These are phyloP conservation scores for Pollenia amentaria DNA, from an alignment of 2,888 invertebrate species.

Conservation along the genomic window DNA sequence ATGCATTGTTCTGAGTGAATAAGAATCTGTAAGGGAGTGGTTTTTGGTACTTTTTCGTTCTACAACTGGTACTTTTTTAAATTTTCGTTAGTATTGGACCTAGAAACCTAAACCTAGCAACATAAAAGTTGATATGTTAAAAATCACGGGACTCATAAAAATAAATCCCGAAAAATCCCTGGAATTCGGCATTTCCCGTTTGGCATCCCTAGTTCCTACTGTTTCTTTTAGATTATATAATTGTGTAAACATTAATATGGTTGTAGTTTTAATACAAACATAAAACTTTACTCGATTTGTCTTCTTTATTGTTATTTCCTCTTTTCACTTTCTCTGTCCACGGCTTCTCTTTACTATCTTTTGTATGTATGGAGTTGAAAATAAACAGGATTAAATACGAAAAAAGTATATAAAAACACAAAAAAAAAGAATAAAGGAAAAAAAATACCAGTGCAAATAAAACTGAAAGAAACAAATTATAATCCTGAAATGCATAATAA, in stretches of 20 bases:
- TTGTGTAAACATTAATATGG: not conserved
- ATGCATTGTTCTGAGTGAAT: too few relatives aligned
- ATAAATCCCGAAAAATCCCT: too few relatives aligned
- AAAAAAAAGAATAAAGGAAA: constrained; percentile 2
- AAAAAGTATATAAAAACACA: not conserved
- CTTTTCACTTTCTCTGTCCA: not conserved
- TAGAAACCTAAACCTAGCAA: too few relatives aligned
- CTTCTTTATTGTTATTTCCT: constrained; percentile 1
- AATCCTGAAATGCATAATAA: constrained; percentile 15
- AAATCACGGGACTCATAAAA: too few relatives aligned
- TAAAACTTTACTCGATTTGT: not conserved
- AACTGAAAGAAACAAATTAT: constrained; percentile 3
- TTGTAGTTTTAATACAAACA: constrained; percentile 9
- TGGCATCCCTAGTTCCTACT: too few relatives aligned
- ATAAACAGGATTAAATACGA: constrained; percentile 56
- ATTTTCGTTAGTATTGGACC: too few relatives aligned
- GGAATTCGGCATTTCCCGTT: too few relatives aligned
- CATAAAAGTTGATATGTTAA: too few relatives aligned
- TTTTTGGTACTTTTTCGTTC: too few relatives aligned
- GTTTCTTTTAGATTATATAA: too few relatives aligned
- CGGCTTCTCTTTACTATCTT: not conserved
- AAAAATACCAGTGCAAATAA: not conserved
- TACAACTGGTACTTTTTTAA: too few relatives aligned
- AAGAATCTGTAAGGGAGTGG: too few relatives aligned
- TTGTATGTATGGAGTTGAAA: not conserved